Base-by-base conservation (phyloP, 1,140 invertebrate species). In the Leptinotarsa undecemlineata region DNA sequence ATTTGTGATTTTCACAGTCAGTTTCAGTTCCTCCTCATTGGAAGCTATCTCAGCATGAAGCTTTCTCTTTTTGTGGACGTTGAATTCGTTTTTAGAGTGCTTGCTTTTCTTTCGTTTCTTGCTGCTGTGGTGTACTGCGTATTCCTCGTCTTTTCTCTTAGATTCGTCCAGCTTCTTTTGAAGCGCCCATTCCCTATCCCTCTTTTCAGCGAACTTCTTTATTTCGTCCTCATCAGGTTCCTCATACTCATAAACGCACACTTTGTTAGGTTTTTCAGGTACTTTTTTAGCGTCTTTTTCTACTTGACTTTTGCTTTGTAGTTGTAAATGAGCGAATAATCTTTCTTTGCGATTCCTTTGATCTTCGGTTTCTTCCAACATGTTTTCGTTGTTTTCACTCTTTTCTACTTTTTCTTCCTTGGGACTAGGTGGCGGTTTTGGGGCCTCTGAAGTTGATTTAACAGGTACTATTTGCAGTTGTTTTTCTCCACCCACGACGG, bases 181-280 rank as follows among this genome's bases (percentile, higher is more conserved):
- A 23, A 83, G 48, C 1, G 83, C 83, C 84, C 84, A 85, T 70
- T 85, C 84, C 57, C 82, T 68, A 62, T 85, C 83, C 19, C 84
- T 57, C 71, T 79, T 84, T 68, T 84, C 83, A 0, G 84, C 84
- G 70, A 85, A 85, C 26, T 78, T 71, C 70, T 84, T 82, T 3
- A 84, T 84, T 64, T 85, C 83, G 42, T 84, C 83, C 70, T 85
- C 80, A 68, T 85, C 84, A 1, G 80, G 80, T 77, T 84, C 82
- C 26, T 83, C 80, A 57, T 84, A 83, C 57, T 84, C 82, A 62
- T 79, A 84, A 20, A 84, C 79, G 73, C 82, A 83, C 21, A 82
- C 77, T 76, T 78, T 75, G 47, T 74, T n/a, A 15, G 68, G 8
- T 74, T 77, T 76, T 26, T 81, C 78, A 19, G 75, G 67, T 69